These are phyloP conservation scores for Hydrolagus colliei DNA, from an alignment of 2,797 vertebrate genomes.

Conservation along the genomic window DNA sequence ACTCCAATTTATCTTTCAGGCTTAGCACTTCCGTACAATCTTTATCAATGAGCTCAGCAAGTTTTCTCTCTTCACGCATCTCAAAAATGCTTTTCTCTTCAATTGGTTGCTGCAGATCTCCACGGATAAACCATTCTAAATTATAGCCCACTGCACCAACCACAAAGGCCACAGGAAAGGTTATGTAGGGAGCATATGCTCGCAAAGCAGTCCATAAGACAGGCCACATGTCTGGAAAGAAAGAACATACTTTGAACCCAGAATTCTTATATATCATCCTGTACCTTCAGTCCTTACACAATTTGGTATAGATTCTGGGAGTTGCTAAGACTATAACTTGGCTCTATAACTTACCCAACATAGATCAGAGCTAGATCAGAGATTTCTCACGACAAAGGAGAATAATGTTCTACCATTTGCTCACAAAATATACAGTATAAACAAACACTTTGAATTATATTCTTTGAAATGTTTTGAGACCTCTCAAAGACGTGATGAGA, in stretches of 20 bases:
- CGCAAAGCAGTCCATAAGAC: conserved; percentile 72
- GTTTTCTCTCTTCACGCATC: conserved; percentile 80
- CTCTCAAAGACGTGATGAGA: no score
- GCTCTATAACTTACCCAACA: not conserved
- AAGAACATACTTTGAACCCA: not conserved
- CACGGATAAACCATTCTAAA: conserved; percentile 86
- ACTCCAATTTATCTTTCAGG: conserved; percentile 89
- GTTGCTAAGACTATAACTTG: not conserved
- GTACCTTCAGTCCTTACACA: not conserved
- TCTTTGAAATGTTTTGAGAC: no score
- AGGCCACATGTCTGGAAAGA: conserved; percentile 69
- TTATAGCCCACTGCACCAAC: conserved; percentile 91
- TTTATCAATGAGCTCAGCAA: conserved; percentile 73
- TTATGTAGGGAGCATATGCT: conserved; percentile 87
- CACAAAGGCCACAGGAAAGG: conserved; percentile 90
- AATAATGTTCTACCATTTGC: no score
- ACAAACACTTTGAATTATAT: no score
- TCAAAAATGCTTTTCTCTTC: conserved; percentile 80
- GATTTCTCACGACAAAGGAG: no score
- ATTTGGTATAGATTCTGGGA: not conserved
- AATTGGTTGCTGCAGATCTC: conserved; percentile 56
- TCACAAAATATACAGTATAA: no score
- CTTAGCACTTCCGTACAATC: conserved; percentile 86
- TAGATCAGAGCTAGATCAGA: not conserved
- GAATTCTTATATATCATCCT: not conserved